Base-by-base conservation (phyloP, 2,888 invertebrate genomes). In the Amiota mariae region DNA sequence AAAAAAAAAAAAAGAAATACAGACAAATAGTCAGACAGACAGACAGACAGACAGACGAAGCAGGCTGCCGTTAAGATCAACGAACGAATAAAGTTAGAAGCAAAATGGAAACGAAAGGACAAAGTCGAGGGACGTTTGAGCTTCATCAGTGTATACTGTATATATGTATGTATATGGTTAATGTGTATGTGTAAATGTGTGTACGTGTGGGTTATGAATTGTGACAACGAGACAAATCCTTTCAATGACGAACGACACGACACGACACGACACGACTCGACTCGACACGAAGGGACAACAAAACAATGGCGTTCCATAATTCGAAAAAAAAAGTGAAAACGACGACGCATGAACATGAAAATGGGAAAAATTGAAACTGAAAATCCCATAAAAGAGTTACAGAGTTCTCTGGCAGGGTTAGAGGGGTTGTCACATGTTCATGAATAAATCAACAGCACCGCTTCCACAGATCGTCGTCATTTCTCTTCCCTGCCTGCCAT, bases 211-310 rank as follows among this genome's bases (percentile, higher is more conserved):
- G 18, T 59, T 68, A 73, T 73, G 49, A 68, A 57, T 74, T 75
- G 80, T 78, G 83, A 81, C 81, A 82, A 81, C 81, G 83, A 80
- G 85, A 86, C 86, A 84, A 84, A 84, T 86, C 86, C 86, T 78
- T 86, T 83, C 71, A 79, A 73, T 75, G 66, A 66, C 36, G 36
- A 36, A 36, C 49, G 70, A 64, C 72, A 61, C 8, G 36, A 63
- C n/a, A n/a, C n/a, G n/a, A n/a, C n/a, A n/a, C n/a, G n/a, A n/a
- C n/a, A n/a, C n/a, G n/a, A n/a, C n/a, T 71, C 48, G 61, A 63
- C 24, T 24, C 49, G 63, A 36, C 20, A 61, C 8, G 36, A 63
- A 36, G 18, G 59, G 11, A 67, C 48, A 49, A 67, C 49, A 15
- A 67, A 67, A 59, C 59, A 18, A 20, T 59, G 59, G 59, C 15